phyloP scores from a whole-genome alignment of 2,113 vertebrate genomes.

The Aix galericulata region DNA sequence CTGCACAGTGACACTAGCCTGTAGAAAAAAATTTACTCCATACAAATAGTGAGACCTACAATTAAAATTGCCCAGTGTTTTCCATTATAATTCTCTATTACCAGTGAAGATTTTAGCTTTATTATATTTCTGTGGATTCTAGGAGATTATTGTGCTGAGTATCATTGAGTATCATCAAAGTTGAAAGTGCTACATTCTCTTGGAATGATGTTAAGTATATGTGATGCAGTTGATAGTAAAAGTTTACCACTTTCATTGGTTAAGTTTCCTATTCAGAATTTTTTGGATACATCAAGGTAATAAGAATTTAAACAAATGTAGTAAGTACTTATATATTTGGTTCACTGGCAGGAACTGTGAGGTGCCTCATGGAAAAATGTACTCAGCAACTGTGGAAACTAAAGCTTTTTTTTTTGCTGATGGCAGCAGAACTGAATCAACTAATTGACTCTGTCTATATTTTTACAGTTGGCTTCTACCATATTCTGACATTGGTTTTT shows the following conservation, averaged over 20 bases:
- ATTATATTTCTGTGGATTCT: background rate
- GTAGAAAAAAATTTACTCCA: background rate
- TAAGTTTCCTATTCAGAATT: background rate
- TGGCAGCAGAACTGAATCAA: constrained; percentile 49
- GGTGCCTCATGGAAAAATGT: constrained; percentile 56
- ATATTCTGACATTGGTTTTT: constrained; percentile 39
- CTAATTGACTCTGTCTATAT: constrained; percentile 64
- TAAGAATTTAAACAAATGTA: background rate
- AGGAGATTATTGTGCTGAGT: background rate
- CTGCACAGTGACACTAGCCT: background rate
- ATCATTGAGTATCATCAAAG: background rate
- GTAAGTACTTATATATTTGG: background rate
- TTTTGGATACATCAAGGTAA: background rate
- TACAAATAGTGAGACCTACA: background rate
- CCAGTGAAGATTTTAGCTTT: background rate
- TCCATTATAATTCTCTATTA: background rate
- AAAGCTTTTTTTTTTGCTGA: constrained; percentile 53
- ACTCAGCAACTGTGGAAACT: constrained; percentile 46
- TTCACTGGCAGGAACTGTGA: constrained; percentile 7
- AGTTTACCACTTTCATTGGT: background rate
- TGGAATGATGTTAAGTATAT: background rate
- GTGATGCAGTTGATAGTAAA: background rate
- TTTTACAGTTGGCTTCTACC: constrained; percentile 66
- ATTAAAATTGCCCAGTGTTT: background rate
- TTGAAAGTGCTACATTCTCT: background rate